Evolutionary conservation across 1,140 invertebrate genomes (phyloP), one percentile per base, ranked within the genome.

Genomic region (Zaprionus ghesquierei): DNA sequence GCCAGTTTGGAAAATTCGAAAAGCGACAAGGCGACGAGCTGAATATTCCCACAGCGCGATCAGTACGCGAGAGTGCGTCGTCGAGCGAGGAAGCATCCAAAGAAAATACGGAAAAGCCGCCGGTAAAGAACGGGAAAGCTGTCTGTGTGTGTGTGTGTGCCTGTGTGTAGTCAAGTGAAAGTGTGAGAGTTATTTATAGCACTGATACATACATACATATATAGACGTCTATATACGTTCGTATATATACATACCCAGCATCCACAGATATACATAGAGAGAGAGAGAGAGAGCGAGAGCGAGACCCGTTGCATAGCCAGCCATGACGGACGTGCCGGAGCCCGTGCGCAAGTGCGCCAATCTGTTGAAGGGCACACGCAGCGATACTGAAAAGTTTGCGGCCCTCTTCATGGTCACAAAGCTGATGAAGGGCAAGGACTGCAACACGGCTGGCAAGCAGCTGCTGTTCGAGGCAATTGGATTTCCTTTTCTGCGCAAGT

Each of bases 381-480:
- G 94, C 79, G 97, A 98, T 92, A 98, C 96, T 0, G 97, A 98
- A 92, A 98, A 97, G 92, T 97, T 98, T 92, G 97, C 97, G 6
- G 96, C 95, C 0, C 93, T 98, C 2, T 97, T 98, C 90, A 95
- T 98, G 95, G 96, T 98, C 25, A 97, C 97, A 0, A 98, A 98
- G 92, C 87, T 97, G 54, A 94, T 97, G 6, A 96, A 97, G 91
- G 95, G 94, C 60, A 95, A 96, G 81, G 95, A 97, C 75, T 96
- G 96, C 81, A 95, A 94, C 65, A 90, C 94, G 2, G 91, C 92
- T 9, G 94, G 94, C 8, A 97, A 96, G 80, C 95, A 95, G 81
- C 93, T 95, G n/a, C 92, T 98, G 0, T 98, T 98, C 82, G 96
- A 98, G 92, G 96, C 96, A 0, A 97, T 98, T 74, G 97, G 97